Evolutionary conservation across 2,797 vertebrate genomes (phyloP).

Genomic region (Trematomus bernacchii): DNA sequence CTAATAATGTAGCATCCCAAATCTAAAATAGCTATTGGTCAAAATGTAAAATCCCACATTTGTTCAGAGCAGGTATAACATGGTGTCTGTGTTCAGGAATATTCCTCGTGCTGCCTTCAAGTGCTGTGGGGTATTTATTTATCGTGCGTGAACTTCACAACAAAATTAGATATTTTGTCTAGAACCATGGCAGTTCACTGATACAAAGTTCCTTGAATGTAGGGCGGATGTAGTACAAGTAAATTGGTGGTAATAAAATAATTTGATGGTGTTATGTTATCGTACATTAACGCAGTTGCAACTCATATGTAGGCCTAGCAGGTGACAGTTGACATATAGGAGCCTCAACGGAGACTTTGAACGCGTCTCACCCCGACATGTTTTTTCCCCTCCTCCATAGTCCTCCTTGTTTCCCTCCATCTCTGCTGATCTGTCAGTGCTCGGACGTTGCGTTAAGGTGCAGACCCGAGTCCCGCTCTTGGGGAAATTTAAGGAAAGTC

Average conservation of each 20-base stretch:
- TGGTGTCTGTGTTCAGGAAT: conserved; percentile 58
- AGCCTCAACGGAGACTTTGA: conserved; percentile 12
- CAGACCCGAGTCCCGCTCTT: conserved; percentile 55
- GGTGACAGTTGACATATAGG: neutral
- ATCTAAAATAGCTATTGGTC: neutral
- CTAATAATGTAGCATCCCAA: accelerated
- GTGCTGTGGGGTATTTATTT: conserved; percentile 7
- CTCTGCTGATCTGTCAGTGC: conserved; percentile 49
- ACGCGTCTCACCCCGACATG: conserved; percentile 62
- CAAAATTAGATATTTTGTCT: neutral
- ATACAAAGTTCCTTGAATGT: neutral
- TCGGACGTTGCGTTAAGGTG: conserved; percentile 58
- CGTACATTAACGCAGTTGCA: neutral
- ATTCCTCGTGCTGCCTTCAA: conserved; percentile 51
- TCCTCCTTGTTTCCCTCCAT: conserved; percentile 63
- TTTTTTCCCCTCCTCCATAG: conserved; percentile 63
- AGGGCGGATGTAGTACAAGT: accelerated
- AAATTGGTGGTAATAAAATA: accelerated
- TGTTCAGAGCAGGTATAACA: conserved; percentile 1
- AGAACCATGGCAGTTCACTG: accelerated
- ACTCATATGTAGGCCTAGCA: neutral
- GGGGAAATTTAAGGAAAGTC: conserved; percentile 60
- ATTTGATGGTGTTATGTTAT: neutral
- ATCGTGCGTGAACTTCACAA: accelerated
- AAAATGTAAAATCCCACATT: neutral